Percentiles rank a stretch among this genome's conserved stretches.
phyloP scores from a whole-genome alignment of 2,113 vertebrate species.

The Macroglossus sobrinus region DNA sequence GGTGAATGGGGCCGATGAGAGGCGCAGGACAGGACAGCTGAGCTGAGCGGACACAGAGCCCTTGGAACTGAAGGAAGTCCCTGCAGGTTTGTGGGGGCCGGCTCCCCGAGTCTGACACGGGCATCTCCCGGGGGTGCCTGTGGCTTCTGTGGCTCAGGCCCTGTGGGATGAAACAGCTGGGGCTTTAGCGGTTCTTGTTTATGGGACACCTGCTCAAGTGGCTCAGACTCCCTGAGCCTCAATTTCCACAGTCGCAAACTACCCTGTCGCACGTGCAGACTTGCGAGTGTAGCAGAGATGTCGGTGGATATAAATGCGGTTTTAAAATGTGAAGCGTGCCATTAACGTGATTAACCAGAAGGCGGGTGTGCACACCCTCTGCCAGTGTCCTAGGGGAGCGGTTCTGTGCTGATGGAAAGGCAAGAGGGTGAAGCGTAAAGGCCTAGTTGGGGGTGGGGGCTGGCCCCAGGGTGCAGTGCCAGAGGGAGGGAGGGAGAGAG shows the following conservation, averaged over 20 bases:
- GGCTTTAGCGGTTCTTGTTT: background rate
- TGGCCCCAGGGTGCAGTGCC: background rate
- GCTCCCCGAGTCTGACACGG: rapidly evolving
- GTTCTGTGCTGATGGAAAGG: background rate
- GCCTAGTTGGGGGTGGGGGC: background rate
- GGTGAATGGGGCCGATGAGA: rapidly evolving
- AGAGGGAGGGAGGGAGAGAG: background rate
- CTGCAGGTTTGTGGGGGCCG: background rate
- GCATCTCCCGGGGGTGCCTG: background rate
- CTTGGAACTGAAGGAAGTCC: rapidly evolving
- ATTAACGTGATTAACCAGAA: background rate
- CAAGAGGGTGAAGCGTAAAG: background rate
- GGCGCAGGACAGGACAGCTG: background rate
- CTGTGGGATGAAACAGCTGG: background rate
- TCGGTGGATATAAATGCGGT: background rate
- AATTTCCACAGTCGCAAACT: background rate
- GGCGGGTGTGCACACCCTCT: background rate
- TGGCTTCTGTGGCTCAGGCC: background rate
- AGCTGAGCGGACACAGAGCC: too few relatives aligned
- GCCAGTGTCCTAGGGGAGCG: background rate
- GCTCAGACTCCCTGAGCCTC: background rate
- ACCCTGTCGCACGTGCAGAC: background rate
- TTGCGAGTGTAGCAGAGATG: background rate
- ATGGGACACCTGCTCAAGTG: background rate
- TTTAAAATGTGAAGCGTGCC: background rate